A percentile compares a stretch with the other conserved stretches of the same genome.
Evolutionary conservation across 2,888 invertebrate species (phyloP).

Genomic region (Drosophila macrospina): DNA sequence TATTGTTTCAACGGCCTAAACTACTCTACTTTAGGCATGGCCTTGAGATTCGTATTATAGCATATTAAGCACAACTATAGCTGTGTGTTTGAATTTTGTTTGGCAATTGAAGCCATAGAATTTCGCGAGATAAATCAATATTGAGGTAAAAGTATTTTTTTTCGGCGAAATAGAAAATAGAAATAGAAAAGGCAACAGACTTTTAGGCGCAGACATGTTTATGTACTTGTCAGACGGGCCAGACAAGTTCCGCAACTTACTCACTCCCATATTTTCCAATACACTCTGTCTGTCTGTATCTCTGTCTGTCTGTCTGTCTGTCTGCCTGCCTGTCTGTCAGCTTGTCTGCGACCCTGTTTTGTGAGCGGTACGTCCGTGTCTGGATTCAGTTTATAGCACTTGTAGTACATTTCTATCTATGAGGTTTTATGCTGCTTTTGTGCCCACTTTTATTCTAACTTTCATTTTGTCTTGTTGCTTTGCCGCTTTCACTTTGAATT

Average conservation of each 20-base stretch:
- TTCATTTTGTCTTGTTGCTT: conserved; percentile 37
- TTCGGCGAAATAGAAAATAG: conserved; percentile 49
- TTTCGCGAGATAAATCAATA: conserved; percentile 48
- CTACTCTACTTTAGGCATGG: neutral
- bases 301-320: neutral
- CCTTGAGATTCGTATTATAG: neutral
- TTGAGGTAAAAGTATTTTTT: conserved; percentile 3
- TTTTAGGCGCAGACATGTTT: conserved; percentile 79
- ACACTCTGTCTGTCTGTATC: neutral
- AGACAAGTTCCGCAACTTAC: conserved; percentile 56
- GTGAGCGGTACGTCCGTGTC: conserved; percentile 21
- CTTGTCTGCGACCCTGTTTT: conserved; percentile 59
- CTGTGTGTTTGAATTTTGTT: conserved; percentile 1
- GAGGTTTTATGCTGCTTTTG: conserved; percentile 32
- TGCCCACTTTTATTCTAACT: conserved; percentile 52
- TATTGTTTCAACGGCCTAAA: too few relatives aligned
- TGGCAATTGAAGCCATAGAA: conserved; percentile 6
- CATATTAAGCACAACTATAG: neutral
- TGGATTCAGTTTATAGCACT: conserved; percentile 43
- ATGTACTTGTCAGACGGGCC: conserved; percentile 69
- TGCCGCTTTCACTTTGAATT: conserved; percentile 24
- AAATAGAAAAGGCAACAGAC: conserved; percentile 67
- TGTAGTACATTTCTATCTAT: conserved; percentile 30
- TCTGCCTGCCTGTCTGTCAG: conserved; percentile 14
- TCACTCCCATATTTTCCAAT: neutral